These are phyloP conservation scores for Musca vetustissima DNA, from an alignment of 1,140 invertebrate genomes.

Conservation along the genomic window DNA sequence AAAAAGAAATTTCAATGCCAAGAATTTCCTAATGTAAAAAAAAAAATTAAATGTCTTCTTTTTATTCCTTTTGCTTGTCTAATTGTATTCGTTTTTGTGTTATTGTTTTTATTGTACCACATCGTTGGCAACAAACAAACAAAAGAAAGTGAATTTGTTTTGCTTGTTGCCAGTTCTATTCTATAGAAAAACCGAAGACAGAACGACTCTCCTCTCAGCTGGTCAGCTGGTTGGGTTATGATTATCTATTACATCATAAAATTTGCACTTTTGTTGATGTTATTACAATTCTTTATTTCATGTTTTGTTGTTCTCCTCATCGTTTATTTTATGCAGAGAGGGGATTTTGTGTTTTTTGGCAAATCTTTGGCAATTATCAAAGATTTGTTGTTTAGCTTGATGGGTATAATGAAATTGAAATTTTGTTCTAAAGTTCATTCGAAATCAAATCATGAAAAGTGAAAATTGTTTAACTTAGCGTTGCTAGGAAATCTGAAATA, in stretches of 20 bases:
- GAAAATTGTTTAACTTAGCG: slow-evolving; percentile 10
- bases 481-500: neutral
- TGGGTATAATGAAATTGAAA: slow-evolving; percentile 16
- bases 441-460: slow-evolving; percentile 11
- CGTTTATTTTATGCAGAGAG: neutral
- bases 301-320: neutral
- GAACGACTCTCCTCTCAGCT: too few species aligned
- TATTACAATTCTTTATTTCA: neutral
- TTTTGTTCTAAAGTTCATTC: neutral
- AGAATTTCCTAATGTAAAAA: slow-evolving; percentile 11
- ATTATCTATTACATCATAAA: too few species aligned
- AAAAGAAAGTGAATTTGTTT: slow-evolving; percentile 19
- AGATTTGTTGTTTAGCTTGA: slow-evolving; percentile 8
- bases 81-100: neutral
- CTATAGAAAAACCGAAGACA: too few species aligned
- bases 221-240: too few species aligned
- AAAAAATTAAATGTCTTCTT: neutral
- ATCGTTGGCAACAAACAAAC: slow-evolving; percentile 5
- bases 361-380: neutral
- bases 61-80: neutral
- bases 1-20: slow-evolving; percentile 8
- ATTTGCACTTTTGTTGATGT: neutral
- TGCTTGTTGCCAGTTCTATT: neutral
- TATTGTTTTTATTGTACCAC: neutral
- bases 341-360: neutral